Conservation (phyloP, 2,797 vertebrate genomes). For the Silurus aristotelis region DNA sequence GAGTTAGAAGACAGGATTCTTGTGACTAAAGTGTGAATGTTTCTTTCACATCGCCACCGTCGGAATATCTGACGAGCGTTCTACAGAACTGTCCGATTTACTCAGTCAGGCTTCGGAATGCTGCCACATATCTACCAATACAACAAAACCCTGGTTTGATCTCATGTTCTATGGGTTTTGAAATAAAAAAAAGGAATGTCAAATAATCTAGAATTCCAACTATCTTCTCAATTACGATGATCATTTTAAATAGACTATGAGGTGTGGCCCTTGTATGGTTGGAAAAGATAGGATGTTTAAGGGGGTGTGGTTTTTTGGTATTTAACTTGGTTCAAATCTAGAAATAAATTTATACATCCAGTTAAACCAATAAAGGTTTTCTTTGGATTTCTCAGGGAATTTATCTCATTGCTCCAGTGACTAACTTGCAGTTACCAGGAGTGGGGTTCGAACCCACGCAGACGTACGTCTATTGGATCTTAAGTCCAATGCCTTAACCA, state of each 20-base stretch:
- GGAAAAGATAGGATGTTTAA: too few species aligned
- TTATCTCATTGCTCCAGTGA: background rate
- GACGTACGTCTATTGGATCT: background rate
- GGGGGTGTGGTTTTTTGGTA: too few species aligned
- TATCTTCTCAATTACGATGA: too few species aligned
- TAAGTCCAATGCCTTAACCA: background rate
- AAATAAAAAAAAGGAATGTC: too few species aligned
- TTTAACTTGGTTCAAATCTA: too few species aligned
- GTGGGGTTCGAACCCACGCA: background rate
- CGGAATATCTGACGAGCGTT: background rate
- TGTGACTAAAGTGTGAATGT: background rate
- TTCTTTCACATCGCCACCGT: background rate
- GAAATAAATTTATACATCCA: too few species aligned
- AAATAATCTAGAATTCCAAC: too few species aligned
- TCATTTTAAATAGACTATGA: too few species aligned
- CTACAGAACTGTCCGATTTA: background rate
- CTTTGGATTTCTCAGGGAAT: background rate
- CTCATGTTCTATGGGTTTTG: background rate
- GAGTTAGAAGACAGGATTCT: background rate
- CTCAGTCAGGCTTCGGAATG: background rate
- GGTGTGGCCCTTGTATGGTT: too few species aligned
- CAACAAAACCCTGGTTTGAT: background rate
- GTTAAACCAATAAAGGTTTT: background rate
- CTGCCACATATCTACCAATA: background rate
- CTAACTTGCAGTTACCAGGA: background rate